These are phyloP conservation scores for Siphonodentalium dalli DNA, from an alignment of 2,888 invertebrate species.

Conservation along the genomic window DNA sequence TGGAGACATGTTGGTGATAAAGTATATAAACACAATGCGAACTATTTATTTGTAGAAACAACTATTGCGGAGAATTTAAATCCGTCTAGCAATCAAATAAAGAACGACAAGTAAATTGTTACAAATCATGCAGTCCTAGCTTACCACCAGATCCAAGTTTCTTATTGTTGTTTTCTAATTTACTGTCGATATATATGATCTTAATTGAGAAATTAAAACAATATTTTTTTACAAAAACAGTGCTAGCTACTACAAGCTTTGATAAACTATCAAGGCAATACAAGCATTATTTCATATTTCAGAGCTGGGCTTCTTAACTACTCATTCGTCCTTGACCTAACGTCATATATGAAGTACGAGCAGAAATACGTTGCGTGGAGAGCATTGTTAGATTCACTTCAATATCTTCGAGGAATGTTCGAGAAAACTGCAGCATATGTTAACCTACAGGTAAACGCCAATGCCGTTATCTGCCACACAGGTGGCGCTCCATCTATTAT, in stretches of 20 bases:
- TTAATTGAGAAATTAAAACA: too few species aligned
- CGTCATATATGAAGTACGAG: constrained; percentile 58
- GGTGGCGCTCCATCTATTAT: too few species aligned
- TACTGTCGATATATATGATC: too few species aligned
- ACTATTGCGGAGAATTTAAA: neutral
- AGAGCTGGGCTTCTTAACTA: constrained; percentile 59
- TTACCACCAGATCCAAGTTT: too few species aligned
- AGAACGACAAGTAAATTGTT: neutral
- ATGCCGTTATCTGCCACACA: too few species aligned
- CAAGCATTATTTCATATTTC: constrained; percentile 1
- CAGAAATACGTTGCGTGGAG: constrained; percentile 62
- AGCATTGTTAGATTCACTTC: constrained; percentile 56
- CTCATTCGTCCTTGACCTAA: constrained; percentile 58
- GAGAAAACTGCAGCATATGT: constrained; percentile 57
- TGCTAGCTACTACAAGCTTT: too few species aligned
- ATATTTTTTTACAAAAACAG: too few species aligned
- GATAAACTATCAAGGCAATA: too few species aligned
- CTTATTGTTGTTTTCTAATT: too few species aligned
- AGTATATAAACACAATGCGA: neutral
- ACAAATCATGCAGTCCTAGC: too few species aligned
- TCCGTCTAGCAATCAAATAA: neutral
- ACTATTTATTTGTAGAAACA: neutral
- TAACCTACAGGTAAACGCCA: constrained; percentile 52
- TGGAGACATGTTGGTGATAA: neutral
- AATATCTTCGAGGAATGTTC: constrained; percentile 60